Evolutionary conservation across 2,113 vertebrate genomes (phyloP).

Genomic region (Actenoides lindsayi): DNA sequence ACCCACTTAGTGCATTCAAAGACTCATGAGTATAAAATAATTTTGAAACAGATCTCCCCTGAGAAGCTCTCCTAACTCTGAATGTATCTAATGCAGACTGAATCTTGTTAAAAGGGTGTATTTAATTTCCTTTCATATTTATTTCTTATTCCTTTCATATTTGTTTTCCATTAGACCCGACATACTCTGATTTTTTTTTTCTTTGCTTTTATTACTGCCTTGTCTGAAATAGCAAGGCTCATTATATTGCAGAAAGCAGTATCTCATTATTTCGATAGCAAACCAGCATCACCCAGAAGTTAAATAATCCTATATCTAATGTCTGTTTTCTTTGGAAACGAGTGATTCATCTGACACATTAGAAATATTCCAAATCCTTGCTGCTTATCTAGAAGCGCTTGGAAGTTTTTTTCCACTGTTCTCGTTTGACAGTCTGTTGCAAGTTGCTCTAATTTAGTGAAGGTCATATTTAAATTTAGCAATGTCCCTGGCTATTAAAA

Average conservation of each 20-base stretch:
- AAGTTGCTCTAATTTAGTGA: slow-evolving; percentile 10
- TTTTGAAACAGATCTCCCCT: neutral
- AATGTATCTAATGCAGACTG: neutral
- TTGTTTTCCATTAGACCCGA: neutral
- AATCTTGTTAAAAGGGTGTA: neutral
- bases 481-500: neutral
- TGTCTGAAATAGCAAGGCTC: neutral
- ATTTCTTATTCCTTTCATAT: neutral
- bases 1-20: neutral
- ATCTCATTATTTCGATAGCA: neutral
- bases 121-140: neutral
- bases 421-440: neutral
- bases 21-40: neutral
- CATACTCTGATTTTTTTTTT: neutral
- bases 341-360: neutral
- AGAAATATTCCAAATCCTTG: neutral
- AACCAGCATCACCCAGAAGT: neutral
- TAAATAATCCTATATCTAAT: neutral
- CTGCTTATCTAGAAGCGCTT: neutral
- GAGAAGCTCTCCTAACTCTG: neutral
- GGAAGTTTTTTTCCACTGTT: neutral
- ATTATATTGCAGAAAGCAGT: neutral
- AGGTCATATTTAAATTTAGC: slow-evolving; percentile 41
- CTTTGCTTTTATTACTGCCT: neutral
- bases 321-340: neutral